These are phyloP conservation scores for Amblyraja radiata DNA, from an alignment of 2,797 vertebrate genomes.

Conservation along the genomic window DNA sequence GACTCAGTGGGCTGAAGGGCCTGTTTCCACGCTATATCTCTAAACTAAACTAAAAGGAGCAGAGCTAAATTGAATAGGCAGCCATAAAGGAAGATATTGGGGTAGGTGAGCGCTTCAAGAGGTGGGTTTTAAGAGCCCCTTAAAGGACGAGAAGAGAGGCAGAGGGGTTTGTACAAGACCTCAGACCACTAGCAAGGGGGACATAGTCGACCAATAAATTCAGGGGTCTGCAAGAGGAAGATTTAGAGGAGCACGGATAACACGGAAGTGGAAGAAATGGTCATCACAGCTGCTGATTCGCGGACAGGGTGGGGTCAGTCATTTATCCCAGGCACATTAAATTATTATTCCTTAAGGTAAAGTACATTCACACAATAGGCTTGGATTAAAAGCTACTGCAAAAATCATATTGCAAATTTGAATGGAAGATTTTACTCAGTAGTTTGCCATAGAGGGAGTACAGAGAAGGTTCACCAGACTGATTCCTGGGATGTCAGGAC, in stretches of 20 bases:
- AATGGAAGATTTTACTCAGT: not conserved
- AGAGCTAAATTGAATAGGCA: too few species aligned
- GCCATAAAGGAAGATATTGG: not conserved
- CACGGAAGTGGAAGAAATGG: not conserved
- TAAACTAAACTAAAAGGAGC: not conserved
- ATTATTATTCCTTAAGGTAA: not conserved
- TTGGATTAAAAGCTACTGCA: not conserved
- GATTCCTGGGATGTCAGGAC: too few species aligned
- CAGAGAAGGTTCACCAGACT: too few species aligned
- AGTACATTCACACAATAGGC: not conserved
- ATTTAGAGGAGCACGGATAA: not conserved
- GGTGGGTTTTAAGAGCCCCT: not conserved
- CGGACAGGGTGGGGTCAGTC: not conserved
- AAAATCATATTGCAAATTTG: not conserved
- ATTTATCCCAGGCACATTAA: not conserved
- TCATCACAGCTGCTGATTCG: not conserved
- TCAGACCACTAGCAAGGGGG: not conserved
- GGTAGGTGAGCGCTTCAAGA: not conserved
- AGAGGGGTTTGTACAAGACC: not conserved
- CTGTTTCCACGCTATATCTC: too few species aligned
- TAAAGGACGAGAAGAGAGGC: not conserved
- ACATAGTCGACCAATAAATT: not conserved
- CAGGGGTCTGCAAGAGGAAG: not conserved
- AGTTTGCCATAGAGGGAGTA: too few species aligned
- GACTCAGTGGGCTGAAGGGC: too few species aligned